phyloP scores from a whole-genome alignment of 2,113 vertebrate genomes.

The Colinus virginianus region DNA sequence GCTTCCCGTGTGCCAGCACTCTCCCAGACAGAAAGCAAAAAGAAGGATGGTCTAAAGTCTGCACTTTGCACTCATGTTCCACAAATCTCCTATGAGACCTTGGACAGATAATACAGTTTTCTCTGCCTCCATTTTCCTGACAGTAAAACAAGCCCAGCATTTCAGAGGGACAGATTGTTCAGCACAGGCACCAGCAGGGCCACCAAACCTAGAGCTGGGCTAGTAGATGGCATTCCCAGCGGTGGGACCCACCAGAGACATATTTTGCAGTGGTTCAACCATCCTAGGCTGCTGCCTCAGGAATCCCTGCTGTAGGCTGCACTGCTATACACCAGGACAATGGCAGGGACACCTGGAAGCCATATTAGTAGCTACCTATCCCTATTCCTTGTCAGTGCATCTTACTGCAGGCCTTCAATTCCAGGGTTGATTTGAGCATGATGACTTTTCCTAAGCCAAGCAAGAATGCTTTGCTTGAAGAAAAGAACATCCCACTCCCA shows the following conservation, averaged over 20 bases:
- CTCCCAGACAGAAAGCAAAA: background rate
- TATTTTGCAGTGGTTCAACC: background rate
- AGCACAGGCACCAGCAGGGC: accelerated
- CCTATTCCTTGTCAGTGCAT: accelerated
- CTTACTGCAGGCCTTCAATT: accelerated
- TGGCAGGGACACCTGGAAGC: accelerated
- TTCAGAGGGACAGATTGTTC: background rate
- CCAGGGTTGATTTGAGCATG: background rate
- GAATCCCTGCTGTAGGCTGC: background rate
- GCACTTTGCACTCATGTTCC: background rate
- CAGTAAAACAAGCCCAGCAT: background rate
- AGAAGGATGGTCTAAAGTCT: background rate
- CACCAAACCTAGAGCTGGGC: background rate
- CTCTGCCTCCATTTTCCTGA: background rate
- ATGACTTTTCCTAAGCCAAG: background rate
- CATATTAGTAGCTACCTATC: accelerated
- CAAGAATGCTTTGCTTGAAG: background rate
- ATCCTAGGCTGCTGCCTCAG: background rate
- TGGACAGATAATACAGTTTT: background rate
- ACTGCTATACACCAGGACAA: too few relatives aligned
- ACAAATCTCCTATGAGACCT: accelerated
- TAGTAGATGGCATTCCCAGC: accelerated
- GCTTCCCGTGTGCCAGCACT: accelerated
- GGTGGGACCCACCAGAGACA: background rate
- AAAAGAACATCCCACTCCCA: conserved; percentile 48